Conservation (phyloP, 2,888 invertebrate species). For the Folsomia candida region DNA sequence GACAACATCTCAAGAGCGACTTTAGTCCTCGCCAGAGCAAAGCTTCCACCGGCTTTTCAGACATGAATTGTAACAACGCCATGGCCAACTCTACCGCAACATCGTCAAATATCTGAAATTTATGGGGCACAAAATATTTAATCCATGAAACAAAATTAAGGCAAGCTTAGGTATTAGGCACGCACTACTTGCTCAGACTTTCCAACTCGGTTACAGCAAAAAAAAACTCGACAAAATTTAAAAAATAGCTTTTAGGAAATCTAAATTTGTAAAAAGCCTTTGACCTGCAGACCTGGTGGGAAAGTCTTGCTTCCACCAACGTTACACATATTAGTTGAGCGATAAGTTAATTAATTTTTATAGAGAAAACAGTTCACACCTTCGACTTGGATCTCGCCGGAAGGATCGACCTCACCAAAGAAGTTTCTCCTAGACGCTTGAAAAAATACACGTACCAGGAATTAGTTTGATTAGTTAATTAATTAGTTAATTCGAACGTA, state of each 20-base stretch:
- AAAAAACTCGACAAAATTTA: too few relatives aligned
- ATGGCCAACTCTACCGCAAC: slow-evolving; percentile 86
- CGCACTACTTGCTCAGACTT: background rate
- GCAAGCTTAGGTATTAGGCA: background rate
- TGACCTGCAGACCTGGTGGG: too few relatives aligned
- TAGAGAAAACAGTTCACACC: too few relatives aligned
- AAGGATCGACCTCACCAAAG: slow-evolving; percentile 43
- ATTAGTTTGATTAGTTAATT: too few relatives aligned
- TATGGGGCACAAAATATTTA: background rate
- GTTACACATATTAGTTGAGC: too few relatives aligned
- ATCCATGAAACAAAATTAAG: background rate
- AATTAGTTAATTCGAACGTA: too few relatives aligned
- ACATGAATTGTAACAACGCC: slow-evolving; percentile 86
- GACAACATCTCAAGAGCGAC: slow-evolving; percentile 70
- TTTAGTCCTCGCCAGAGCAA: slow-evolving; percentile 70
- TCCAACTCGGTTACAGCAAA: too few relatives aligned
- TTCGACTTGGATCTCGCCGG: slow-evolving; percentile 50
- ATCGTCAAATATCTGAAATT: slow-evolving; percentile 83
- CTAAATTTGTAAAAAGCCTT: too few relatives aligned
- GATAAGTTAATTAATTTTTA: too few relatives aligned
- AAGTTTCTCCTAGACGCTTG: slow-evolving; percentile 48
- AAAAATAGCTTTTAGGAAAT: too few relatives aligned
- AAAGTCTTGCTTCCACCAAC: too few relatives aligned
- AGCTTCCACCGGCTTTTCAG: slow-evolving; percentile 65
- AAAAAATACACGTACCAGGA: slow-evolving; percentile 9